A percentile compares a stretch with the other conserved stretches of the same genome.
Evolutionary conservation across 2,113 vertebrate genomes (phyloP).

Genomic region (Notiomystis cincta): DNA sequence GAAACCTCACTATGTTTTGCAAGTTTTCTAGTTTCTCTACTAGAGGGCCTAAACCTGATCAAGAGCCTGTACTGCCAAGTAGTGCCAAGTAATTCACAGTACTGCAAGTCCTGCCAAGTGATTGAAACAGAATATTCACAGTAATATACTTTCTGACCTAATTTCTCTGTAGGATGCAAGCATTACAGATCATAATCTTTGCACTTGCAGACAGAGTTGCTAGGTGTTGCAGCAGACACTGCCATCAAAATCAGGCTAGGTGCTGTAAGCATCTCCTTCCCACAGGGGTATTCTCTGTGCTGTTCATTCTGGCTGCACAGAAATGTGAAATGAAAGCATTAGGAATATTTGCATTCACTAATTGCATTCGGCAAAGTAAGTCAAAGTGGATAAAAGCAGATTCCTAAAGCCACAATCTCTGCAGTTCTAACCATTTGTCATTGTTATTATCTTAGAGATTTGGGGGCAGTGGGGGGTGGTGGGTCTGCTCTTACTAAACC

Average conservation of each 20-base stretch:
- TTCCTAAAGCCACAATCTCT: neutral
- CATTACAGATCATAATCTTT: neutral
- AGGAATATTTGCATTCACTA: neutral
- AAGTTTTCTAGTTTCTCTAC: neutral
- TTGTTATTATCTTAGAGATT: rapidly evolving
- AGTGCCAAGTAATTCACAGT: neutral
- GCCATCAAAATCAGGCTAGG: slow-evolving; percentile 77
- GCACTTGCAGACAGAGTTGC: slow-evolving; percentile 69
- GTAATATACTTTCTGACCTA: neutral
- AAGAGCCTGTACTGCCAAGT: neutral
- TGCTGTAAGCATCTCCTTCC: slow-evolving; percentile 56
- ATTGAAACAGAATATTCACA: neutral
- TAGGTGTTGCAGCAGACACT: slow-evolving; percentile 74
- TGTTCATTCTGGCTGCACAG: neutral
- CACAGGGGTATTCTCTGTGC: neutral
- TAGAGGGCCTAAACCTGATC: neutral
- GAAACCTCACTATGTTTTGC: neutral
- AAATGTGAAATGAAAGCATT: neutral
- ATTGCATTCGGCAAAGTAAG: neutral
- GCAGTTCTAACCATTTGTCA: neutral
- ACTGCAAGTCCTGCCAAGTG: neutral
- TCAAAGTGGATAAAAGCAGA: neutral
- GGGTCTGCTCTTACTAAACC: neutral
- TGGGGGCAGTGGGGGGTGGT: no score
- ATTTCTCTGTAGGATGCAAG: neutral